A percentile compares a stretch with the other conserved stretches of the same genome.
Conservation (phyloP, 2,797 vertebrate species). For the Atherinosoma microstoma region DNA sequence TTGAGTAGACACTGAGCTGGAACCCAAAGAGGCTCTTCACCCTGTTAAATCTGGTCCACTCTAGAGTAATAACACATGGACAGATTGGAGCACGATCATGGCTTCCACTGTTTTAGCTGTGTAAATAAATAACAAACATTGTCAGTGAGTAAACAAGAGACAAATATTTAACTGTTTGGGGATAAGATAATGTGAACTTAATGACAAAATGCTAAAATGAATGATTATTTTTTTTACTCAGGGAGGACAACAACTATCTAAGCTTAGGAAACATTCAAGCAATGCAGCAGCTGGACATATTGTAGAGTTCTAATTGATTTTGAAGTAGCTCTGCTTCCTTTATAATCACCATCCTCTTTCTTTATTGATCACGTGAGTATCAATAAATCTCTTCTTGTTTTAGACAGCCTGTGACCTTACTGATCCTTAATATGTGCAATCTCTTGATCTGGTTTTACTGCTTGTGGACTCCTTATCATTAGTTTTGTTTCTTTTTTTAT, state of each 20-base stretch:
- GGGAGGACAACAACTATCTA: neutral
- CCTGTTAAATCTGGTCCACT: conserved; percentile 60
- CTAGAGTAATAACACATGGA: neutral
- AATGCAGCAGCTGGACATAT: neutral
- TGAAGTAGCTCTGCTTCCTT: neutral
- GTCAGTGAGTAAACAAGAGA: neutral
- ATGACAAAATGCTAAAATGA: neutral
- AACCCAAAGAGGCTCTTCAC: conserved; percentile 49
- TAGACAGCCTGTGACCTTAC: conserved; percentile 3
- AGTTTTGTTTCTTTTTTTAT: neutral
- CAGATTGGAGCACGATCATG: neutral
- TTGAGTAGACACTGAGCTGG: conserved; percentile 64
- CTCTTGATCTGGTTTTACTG: neutral
- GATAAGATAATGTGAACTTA: neutral
- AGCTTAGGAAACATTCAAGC: conserved; percentile 13
- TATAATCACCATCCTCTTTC: conserved; percentile 20
- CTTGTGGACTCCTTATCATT: neutral
- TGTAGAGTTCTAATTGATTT: conserved; percentile 14
- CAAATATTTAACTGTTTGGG: neutral
- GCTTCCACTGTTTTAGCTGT: neutral
- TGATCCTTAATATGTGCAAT: neutral
- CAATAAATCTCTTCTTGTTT: neutral
- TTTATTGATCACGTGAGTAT: conserved; percentile 34
- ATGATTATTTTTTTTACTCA: neutral
- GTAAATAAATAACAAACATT: neutral